These are phyloP conservation scores for Archips crataeganus DNA, from an alignment of 2,888 invertebrate species.

Conservation along the genomic window DNA sequence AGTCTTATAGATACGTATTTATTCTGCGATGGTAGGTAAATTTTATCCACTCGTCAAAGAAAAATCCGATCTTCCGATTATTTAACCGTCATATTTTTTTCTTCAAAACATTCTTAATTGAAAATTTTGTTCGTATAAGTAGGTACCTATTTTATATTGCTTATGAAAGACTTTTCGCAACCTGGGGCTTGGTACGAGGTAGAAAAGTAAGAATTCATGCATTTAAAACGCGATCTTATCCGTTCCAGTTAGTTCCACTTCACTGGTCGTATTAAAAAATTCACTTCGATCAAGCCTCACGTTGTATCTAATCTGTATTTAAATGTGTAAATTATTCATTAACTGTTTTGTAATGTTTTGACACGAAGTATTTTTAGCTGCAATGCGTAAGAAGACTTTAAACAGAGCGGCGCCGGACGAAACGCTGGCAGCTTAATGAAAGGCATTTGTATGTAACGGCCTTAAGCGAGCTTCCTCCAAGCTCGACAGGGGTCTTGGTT, in stretches of 20 bases:
- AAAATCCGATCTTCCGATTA: neutral
- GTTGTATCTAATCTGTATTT: neutral
- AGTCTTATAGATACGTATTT: conserved; percentile 39
- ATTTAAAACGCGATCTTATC: neutral
- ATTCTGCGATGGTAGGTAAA: conserved; percentile 10
- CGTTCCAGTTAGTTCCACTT: conserved; percentile 1
- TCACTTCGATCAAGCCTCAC: neutral
- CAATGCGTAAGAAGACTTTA: conserved; percentile 60
- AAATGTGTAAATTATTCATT: neutral
- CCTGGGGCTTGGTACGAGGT: neutral
- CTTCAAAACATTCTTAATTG: too few species aligned
- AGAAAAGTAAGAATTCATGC: neutral
- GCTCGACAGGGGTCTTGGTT: conserved; percentile 68
- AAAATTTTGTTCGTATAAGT: too few species aligned
- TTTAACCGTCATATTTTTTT: too few species aligned
- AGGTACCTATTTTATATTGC: neutral
- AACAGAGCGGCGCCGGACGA: conserved; percentile 71
- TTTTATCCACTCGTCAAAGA: conserved; percentile 4
- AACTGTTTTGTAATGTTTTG: conserved; percentile 17
- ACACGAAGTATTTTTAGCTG: conserved; percentile 31
- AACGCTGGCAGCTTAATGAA: conserved; percentile 82
- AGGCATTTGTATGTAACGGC: conserved; percentile 84
- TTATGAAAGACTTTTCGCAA: neutral
- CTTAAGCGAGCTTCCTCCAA: conserved; percentile 78
- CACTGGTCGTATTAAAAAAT: neutral